Conservation (phyloP, 2,113 vertebrate genomes). For the Gobiocypris rarus region DNA sequence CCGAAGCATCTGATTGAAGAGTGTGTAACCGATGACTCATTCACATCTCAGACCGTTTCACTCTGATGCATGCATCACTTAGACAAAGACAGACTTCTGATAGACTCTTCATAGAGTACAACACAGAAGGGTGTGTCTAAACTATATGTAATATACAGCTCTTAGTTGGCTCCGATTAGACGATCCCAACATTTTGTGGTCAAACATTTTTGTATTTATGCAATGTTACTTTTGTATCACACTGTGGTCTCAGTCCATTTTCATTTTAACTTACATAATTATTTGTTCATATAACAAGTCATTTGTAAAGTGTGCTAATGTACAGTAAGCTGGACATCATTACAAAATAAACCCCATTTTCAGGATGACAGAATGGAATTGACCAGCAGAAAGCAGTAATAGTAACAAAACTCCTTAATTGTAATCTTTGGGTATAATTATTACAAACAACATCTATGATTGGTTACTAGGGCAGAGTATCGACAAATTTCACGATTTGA, state of each 20-base stretch:
- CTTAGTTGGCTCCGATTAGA: background rate
- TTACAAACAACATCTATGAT: too few relatives aligned
- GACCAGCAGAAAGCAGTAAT: background rate
- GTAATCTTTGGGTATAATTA: too few relatives aligned
- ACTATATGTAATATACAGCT: background rate
- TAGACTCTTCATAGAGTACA: background rate
- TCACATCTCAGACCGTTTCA: background rate
- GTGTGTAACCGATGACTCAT: slow-evolving; percentile 14
- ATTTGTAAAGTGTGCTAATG: background rate
- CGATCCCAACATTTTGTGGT: background rate
- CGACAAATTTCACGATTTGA: too few relatives aligned
- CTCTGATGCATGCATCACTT: background rate
- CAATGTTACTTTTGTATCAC: background rate
- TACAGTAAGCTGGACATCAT: background rate
- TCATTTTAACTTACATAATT: background rate
- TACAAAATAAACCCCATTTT: background rate
- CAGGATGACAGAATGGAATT: background rate
- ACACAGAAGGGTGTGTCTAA: background rate
- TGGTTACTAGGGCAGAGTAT: too few relatives aligned
- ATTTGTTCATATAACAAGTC: background rate
- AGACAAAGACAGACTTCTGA: slow-evolving; percentile 9
- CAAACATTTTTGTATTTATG: background rate
- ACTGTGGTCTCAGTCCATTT: background rate
- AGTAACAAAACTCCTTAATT: background rate
- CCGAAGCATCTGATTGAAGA: slow-evolving; percentile 31